Percentiles rank a stretch among this genome's conserved stretches.
Conservation (phyloP, 2,888 invertebrate species). For the Elysia crispata region DNA sequence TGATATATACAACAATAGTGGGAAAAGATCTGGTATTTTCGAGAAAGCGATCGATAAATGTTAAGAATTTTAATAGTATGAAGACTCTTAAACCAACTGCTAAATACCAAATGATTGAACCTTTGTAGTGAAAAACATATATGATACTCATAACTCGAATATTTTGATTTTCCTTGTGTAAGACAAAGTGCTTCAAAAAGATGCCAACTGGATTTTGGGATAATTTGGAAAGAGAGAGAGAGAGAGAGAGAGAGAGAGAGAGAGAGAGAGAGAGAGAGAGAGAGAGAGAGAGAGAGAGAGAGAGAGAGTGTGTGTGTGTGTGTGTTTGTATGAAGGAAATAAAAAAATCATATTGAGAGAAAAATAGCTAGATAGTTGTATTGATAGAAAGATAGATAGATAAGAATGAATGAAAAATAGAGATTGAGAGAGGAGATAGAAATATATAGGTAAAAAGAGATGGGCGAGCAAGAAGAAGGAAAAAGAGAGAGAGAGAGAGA, state of each 20-base stretch:
- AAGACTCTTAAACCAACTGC: no score
- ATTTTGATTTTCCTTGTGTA: no score
- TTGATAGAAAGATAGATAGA: conserved; percentile 18
- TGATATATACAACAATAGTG: no score
- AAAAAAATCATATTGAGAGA: no score
- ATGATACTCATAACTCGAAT: no score
- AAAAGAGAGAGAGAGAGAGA: conserved; percentile 12
- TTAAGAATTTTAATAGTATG: no score
- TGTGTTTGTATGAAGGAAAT: background rate
- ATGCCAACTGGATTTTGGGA: no score
- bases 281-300: conserved; percentile 13
- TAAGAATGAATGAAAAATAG: conserved; percentile 12
- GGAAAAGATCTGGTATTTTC: no score
- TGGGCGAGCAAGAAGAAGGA: background rate
- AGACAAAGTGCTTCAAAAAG: no score
- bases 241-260: background rate
- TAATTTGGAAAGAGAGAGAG: background rate
- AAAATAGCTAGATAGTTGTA: background rate
- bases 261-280: conserved; percentile 6
- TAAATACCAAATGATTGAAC: no score
- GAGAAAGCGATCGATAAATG: no score
- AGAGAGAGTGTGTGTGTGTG: conserved; percentile 2
- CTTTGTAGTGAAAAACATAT: no score
- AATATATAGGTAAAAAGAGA: background rate
- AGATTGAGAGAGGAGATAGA: background rate